A percentile compares a stretch with the other conserved stretches of the same genome.
These are phyloP conservation scores for Eupithecia dodoneata DNA, from an alignment of 2,888 invertebrate genomes.

Conservation along the genomic window DNA sequence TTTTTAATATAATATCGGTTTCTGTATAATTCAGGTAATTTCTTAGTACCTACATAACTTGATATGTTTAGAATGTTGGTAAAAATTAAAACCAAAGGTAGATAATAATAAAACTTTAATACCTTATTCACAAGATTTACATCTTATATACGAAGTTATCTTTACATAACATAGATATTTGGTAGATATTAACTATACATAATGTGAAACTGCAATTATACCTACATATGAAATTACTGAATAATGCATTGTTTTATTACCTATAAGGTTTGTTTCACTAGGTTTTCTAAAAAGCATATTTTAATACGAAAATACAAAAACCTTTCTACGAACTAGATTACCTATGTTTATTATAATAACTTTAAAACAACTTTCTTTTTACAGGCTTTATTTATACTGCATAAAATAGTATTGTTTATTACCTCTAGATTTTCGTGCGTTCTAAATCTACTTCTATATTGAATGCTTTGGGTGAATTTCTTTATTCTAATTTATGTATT, in stretches of 20 bases:
- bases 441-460: not conserved
- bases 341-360: not conserved
- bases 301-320: constrained; percentile 3
- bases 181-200: not conserved
- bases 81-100: not conserved
- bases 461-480: not conserved
- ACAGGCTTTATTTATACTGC: not conserved
- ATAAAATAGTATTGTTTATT: not conserved
- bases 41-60: not conserved
- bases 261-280: not conserved
- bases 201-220: not conserved
- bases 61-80: not conserved
- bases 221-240: constrained; percentile 1
- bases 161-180: not conserved
- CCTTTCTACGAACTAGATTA: not conserved
- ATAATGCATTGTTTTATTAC: not conserved
- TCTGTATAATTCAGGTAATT: too few relatives aligned
- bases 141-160: constrained; percentile 26
- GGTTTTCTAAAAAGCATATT: not conserved
- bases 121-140: constrained; percentile 62
- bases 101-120: constrained; percentile 38
- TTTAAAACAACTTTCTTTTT: too few relatives aligned
- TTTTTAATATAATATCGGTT: too few relatives aligned
- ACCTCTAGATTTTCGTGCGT: not conserved
- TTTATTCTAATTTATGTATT: not conserved